Evolutionary conservation across 1,140 invertebrate genomes (phyloP).

Genomic region (Nasonia giraulti): DNA sequence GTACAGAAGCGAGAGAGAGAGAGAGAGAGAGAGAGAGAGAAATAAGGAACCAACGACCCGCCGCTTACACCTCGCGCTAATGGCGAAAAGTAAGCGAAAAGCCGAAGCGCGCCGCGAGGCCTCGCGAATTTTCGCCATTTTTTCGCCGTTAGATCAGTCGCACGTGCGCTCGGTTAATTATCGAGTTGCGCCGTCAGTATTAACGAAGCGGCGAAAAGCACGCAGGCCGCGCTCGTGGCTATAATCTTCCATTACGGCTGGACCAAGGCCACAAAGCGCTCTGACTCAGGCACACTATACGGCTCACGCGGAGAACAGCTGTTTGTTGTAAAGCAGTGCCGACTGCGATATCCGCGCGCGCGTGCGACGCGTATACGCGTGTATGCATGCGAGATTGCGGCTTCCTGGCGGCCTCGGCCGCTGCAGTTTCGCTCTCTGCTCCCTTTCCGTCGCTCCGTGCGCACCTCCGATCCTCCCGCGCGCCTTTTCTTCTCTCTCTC

Average conservation of each 20-base stretch:
- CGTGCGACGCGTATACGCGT: not conserved
- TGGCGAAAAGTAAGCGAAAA: slow-evolving; percentile 29
- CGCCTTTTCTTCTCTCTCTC: not conserved
- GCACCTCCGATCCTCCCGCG: not conserved
- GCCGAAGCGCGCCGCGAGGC: too few species aligned
- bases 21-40: too few species aligned
- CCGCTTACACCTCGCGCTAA: not conserved
- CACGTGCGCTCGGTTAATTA: slow-evolving; percentile 51
- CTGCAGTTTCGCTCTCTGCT: slow-evolving; percentile 23
- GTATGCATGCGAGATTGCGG: slow-evolving; percentile 63
- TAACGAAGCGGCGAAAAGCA: slow-evolving; percentile 43
- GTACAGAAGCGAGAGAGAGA: too few species aligned
- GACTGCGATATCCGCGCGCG: slow-evolving; percentile 56
- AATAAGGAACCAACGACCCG: not conserved
- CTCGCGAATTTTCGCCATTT: slow-evolving; percentile 41
- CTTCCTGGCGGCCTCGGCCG: slow-evolving; percentile 69
- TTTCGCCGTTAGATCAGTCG: slow-evolving; percentile 40
- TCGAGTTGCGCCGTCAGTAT: slow-evolving; percentile 34
- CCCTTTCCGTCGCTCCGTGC: slow-evolving; percentile 12
- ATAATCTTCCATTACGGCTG: slow-evolving; percentile 61
- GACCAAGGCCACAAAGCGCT: slow-evolving; percentile 62
- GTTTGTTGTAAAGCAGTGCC: slow-evolving; percentile 61
- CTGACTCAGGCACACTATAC: too few species aligned
- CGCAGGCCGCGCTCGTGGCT: not conserved
- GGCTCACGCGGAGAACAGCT: slow-evolving; percentile 59